Percentiles rank a stretch among this genome's conserved stretches.
These are phyloP conservation scores for Cuculus canorus DNA, from an alignment of 2,797 vertebrate genomes.

Conservation along the genomic window DNA sequence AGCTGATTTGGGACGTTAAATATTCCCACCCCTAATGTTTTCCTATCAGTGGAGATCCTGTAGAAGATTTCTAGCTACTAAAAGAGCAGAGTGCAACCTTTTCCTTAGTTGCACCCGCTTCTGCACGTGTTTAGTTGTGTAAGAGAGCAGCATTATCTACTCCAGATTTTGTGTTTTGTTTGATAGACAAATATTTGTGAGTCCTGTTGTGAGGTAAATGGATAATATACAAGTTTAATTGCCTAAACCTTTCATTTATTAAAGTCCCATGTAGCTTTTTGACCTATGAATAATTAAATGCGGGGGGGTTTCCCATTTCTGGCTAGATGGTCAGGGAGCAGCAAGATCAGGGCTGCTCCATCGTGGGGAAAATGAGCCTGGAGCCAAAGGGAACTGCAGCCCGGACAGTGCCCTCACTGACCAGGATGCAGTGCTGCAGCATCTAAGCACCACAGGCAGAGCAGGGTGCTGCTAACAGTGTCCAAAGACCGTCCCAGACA, in stretches of 20 bases:
- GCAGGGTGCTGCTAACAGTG: not conserved
- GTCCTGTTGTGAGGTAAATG: constrained; percentile 20
- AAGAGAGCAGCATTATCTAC: constrained; percentile 57
- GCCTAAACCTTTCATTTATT: constrained; percentile 18
- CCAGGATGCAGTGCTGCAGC: not conserved
- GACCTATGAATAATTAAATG: not conserved
- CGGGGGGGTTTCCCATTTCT: accelerated
- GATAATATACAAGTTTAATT: constrained; percentile 1
- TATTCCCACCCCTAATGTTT: constrained; percentile 43
- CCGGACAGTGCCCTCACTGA: not conserved
- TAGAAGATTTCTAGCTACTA: constrained; percentile 30
- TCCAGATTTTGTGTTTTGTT: constrained; percentile 48
- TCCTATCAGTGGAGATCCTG: constrained; percentile 22
- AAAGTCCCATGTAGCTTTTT: not conserved
- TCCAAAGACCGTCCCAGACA: not conserved
- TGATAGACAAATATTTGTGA: constrained; percentile 59
- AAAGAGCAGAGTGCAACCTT: constrained; percentile 24
- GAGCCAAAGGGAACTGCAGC: not conserved
- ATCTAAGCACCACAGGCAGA: not conserved
- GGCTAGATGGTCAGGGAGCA: not conserved
- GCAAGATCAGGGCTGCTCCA: not conserved
- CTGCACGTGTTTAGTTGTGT: constrained; percentile 43
- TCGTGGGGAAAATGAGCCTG: not conserved
- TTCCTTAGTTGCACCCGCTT: constrained; percentile 51
- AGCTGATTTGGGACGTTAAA: constrained; percentile 13